phyloP scores from a whole-genome alignment of 1,140 invertebrate genomes.

The Fopius arisanus region DNA sequence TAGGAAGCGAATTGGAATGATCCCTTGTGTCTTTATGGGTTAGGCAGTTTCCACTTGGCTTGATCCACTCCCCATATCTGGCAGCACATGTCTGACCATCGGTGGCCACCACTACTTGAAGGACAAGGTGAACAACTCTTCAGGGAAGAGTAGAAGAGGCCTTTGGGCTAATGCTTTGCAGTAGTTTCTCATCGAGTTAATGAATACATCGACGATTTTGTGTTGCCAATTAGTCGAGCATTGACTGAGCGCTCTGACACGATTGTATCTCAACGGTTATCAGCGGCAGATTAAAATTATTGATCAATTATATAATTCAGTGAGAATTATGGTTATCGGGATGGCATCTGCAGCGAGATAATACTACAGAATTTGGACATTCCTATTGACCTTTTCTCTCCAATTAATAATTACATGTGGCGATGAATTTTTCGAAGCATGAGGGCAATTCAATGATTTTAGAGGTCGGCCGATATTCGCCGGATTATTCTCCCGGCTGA shows the following conservation, averaged over 20 bases:
- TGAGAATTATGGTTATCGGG: neutral
- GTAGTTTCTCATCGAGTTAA: neutral
- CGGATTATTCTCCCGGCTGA: too few relatives aligned
- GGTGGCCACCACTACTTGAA: slow-evolving; percentile 23
- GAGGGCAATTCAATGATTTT: too few relatives aligned
- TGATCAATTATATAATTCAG: slow-evolving; percentile 11
- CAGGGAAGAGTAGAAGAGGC: neutral
- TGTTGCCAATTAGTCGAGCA: neutral
- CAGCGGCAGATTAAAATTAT: neutral
- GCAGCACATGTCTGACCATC: neutral
- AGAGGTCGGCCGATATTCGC: too few relatives aligned
- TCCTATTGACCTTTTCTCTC: too few relatives aligned
- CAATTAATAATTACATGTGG: too few relatives aligned
- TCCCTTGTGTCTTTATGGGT: neutral
- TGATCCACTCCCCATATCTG: neutral
- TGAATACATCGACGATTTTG: neutral
- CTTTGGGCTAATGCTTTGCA: neutral
- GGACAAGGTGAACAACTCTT: slow-evolving; percentile 23
- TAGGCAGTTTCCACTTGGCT: neutral
- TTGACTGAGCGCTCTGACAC: neutral
- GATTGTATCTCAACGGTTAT: neutral
- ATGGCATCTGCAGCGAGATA: neutral
- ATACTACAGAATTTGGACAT: too few relatives aligned
- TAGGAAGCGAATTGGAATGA: neutral
- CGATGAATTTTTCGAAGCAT: too few relatives aligned